phyloP scores from a whole-genome alignment of 2,888 invertebrate species.

The Trilocha varians region DNA sequence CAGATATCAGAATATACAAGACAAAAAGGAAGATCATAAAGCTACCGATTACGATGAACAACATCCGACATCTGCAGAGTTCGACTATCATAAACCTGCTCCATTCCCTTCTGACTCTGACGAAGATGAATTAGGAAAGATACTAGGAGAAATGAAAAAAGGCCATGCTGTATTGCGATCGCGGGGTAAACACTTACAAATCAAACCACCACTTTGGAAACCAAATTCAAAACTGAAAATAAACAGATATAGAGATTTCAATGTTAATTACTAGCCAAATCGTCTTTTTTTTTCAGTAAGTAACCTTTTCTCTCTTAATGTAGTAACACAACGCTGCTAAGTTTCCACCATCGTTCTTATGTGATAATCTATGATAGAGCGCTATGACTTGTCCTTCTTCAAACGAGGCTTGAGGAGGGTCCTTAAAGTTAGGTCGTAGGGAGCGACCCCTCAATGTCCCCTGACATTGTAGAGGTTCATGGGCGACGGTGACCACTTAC shows the following conservation, averaged over 20 bases:
- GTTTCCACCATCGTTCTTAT: too few species aligned
- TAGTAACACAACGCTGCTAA: too few species aligned
- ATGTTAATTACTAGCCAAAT: not conserved
- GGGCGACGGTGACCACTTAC: too few species aligned
- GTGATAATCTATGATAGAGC: too few species aligned
- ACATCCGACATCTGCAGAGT: not conserved
- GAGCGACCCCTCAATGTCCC: too few species aligned
- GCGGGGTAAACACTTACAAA: not conserved
- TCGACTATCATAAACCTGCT: not conserved
- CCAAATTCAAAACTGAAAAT: not conserved
- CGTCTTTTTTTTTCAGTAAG: too few species aligned
- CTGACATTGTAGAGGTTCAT: too few species aligned
- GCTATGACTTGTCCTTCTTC: too few species aligned
- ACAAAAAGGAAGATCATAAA: conserved; percentile 1
- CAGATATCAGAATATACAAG: conserved; percentile 6
- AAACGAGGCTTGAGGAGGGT: too few species aligned
- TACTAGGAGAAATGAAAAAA: not conserved
- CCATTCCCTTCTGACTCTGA: not conserved
- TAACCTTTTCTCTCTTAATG: too few species aligned
- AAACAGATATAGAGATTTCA: not conserved
- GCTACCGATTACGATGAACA: not conserved
- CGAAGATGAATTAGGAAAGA: not conserved
- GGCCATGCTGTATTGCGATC: not conserved
- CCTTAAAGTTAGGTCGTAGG: too few species aligned
- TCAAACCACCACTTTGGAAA: not conserved